Base-by-base conservation (phyloP, 2,113 vertebrate genomes). In the Tapirus terrestris region DNA sequence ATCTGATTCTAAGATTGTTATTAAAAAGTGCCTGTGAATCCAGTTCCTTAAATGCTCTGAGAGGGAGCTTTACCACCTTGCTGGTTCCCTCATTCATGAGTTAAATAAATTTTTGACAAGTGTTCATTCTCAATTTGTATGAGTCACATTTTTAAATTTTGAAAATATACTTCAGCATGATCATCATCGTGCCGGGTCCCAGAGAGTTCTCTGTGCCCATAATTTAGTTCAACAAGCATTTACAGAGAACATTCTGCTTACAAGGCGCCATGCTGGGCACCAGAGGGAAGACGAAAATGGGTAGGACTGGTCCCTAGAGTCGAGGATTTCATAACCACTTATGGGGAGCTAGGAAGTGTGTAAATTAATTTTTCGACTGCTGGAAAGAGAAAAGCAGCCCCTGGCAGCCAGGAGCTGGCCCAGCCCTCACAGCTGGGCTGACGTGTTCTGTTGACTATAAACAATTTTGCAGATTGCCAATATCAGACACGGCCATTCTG, bases 31-130 rank as follows among this genome's bases (percentile, higher is more conserved):
- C 39, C 13, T 2, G 2, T 73, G 61, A 60, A 31, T 56, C 53
- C 20, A 61, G 18, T 56, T 94, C 72, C 68, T 72, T 68, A n/a
- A 89, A 27, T 36, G 73, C n/a, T 75, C 73, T 75, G 56, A 43
- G 31, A 90, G n/a, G 4, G 18, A 81, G 48, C n/a, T 76, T 79
- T 63, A 13, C 14, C n/a, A 56, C 79, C 72, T 73, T 53, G 73
- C 56, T 21, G 36, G 36, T 60, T 84, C 56, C 25, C 56, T 94
- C 23, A 58, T 60, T 79, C 23, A 80, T 16, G 33, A 58, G 63
- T 68, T 89, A 67, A 63, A 65, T 48, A 67, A 2, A 36, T 72
- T 65, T 87, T 95, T 82, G 31, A 67, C 70, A 77, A 13, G 56
- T 39, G 45, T 65, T 76, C 60, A 51, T 88, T 68, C 51, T 36